A percentile compares a stretch with the other conserved stretches of the same genome.
Conservation (phyloP, 1,140 invertebrate species). For the Laupala kohalensis region DNA sequence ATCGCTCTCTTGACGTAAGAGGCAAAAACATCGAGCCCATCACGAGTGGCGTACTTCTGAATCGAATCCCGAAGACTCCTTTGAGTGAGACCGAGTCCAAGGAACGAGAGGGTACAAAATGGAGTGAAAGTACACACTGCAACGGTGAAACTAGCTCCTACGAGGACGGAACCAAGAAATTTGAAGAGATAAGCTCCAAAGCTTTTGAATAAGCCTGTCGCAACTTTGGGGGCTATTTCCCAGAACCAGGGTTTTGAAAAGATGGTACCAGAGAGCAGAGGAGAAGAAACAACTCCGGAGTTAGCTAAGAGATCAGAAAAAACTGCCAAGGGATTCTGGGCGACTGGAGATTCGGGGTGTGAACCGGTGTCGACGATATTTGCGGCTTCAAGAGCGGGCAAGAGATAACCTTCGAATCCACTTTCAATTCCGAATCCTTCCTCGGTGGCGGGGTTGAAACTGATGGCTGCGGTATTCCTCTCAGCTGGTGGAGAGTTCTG, state of each 20-base stretch:
- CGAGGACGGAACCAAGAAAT: slow-evolving; percentile 27
- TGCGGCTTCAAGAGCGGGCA: not conserved
- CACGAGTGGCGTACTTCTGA: not conserved
- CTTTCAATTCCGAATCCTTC: not conserved
- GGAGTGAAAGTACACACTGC: slow-evolving; percentile 49
- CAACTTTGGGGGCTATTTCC: not conserved
- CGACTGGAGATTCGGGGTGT: not conserved
- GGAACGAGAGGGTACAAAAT: slow-evolving; percentile 43
- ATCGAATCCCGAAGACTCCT: not conserved
- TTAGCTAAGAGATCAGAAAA: not conserved
- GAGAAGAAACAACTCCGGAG: not conserved
- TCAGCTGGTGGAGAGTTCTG: not conserved
- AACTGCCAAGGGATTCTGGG: not conserved
- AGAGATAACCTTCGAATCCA: not conserved
- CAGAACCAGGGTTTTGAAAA: not conserved
- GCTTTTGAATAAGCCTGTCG: slow-evolving; percentile 15
- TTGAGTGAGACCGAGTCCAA: slow-evolving; percentile 29
- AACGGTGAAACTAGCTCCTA: slow-evolving; percentile 33
- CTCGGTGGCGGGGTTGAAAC: not conserved
- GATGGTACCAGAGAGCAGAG: not conserved
- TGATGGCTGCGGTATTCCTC: not conserved
- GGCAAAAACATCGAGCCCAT: not conserved
- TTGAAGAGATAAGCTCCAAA: slow-evolving; percentile 41
- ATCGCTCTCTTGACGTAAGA: not conserved
- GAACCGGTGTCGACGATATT: not conserved